Evolutionary conservation across 2,113 vertebrate species (phyloP).

Genomic region (Gavialis gangeticus): DNA sequence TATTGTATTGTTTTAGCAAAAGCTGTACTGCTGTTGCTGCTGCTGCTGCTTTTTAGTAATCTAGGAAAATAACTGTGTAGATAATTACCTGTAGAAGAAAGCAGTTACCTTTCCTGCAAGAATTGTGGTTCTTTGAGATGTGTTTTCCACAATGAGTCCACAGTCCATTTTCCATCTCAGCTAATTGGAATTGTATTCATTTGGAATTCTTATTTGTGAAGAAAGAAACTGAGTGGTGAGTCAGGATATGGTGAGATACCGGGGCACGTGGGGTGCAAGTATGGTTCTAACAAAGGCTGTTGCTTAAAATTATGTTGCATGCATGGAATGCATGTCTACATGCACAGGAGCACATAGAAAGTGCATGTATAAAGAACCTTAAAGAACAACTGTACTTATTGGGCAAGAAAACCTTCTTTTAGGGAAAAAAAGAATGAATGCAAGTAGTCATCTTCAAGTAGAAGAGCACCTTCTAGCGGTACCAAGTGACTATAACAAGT

Average conservation of each 20-base stretch:
- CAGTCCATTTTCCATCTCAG: neutral
- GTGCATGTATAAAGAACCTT: neutral
- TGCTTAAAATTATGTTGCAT: neutral
- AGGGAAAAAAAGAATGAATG: neutral
- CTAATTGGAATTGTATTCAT: neutral
- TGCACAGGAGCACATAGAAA: too few species aligned
- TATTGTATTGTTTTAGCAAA: too few species aligned
- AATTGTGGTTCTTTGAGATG: neutral
- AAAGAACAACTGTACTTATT: neutral
- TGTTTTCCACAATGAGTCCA: neutral
- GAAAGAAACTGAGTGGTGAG: neutral
- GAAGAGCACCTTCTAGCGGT: conserved; percentile 76
- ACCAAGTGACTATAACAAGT: conserved; percentile 6
- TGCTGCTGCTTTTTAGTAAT: too few species aligned
- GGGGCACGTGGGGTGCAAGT: neutral
- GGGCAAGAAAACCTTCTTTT: neutral
- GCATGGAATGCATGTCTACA: too few species aligned
- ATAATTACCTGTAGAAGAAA: too few species aligned
- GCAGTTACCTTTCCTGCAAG: neutral
- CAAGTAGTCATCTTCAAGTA: conserved; percentile 21
- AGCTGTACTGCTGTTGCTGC: too few species aligned
- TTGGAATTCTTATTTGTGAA: neutral
- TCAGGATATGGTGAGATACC: conserved; percentile 1
- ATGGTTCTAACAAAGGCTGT: neutral
- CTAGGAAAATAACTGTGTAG: too few species aligned